Conservation (phyloP, 37 sponge, comb jelly and placozoan genomes). For the Trichoplax adhaerens region DNA sequence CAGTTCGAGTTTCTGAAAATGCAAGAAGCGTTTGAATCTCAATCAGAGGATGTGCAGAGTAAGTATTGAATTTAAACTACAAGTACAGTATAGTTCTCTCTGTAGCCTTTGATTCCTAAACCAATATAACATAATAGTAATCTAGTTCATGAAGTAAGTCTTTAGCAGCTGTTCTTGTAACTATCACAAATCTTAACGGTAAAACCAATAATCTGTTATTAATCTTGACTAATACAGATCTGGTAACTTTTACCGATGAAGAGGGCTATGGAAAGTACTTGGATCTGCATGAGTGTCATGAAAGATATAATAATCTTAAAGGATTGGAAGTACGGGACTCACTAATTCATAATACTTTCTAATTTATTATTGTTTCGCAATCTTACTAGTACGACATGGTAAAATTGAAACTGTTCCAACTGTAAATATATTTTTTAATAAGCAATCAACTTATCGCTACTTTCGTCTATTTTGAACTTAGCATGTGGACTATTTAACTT, state of each 20-base stretch:
- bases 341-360: no score
- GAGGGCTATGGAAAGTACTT: slow-evolving; percentile 91
- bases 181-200: neutral
- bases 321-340: slow-evolving; percentile 31
- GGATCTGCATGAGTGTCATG: slow-evolving; percentile 66
- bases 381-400: neutral
- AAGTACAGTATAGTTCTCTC: neutral
- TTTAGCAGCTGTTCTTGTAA: neutral
- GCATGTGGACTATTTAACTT: slow-evolving; percentile 76
- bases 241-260: slow-evolving; percentile 88
- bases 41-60: slow-evolving; percentile 52
- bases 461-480: slow-evolving; percentile 6
- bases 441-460: neutral
- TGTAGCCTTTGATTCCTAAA: neutral
- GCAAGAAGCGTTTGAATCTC: slow-evolving; percentile 43
- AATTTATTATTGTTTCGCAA: neutral
- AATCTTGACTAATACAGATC: slow-evolving; percentile 16
- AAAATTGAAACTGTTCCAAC: neutral
- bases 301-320: slow-evolving; percentile 60
- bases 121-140: neutral
- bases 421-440: neutral
- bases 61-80: neutral
- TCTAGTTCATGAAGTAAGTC: neutral
- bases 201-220: neutral
- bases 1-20: slow-evolving; percentile 61